Percentiles rank a stretch among this genome's conserved stretches.
These are phyloP conservation scores for Halcyon malimbica DNA, from an alignment of 2,113 vertebrate species.

Conservation along the genomic window DNA sequence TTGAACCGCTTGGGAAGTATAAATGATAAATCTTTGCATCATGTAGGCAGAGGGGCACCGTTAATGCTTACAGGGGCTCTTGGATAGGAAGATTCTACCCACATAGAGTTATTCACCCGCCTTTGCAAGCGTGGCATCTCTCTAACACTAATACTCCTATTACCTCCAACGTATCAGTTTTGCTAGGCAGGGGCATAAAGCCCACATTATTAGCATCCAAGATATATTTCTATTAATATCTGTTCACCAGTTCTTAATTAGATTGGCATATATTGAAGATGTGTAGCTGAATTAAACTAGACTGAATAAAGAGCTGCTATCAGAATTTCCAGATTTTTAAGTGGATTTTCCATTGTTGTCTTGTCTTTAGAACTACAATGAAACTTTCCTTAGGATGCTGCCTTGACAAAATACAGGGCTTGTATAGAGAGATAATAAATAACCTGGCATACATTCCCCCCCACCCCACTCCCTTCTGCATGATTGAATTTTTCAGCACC, in stretches of 20 bases:
- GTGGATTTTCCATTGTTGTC: not conserved
- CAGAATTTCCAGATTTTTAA: not conserved
- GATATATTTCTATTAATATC: not conserved
- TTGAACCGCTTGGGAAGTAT: not conserved
- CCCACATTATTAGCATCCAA: not conserved
- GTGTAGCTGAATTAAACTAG: not conserved
- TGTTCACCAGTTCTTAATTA: not conserved
- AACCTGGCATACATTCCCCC: not conserved
- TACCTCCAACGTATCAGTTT: not conserved
- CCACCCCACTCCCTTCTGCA: not conserved
- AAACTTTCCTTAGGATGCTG: slow-evolving; percentile 1
- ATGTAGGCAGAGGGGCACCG: not conserved
- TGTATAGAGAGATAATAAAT: slow-evolving; percentile 23
- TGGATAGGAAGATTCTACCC: not conserved
- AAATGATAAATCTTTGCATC: not conserved
- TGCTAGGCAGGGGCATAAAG: not conserved
- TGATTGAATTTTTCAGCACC: slow-evolving; percentile 55
- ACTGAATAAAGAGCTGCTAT: not conserved
- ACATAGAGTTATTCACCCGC: not conserved
- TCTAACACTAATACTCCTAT: not conserved
- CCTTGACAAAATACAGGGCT: slow-evolving; percentile 2
- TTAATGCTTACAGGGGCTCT: not conserved
- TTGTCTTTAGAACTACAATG: not conserved
- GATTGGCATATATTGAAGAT: not conserved
- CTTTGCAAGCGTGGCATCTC: not conserved